phyloP scores from a whole-genome alignment of 2,888 invertebrate species.

The Cynaeus angustus region DNA sequence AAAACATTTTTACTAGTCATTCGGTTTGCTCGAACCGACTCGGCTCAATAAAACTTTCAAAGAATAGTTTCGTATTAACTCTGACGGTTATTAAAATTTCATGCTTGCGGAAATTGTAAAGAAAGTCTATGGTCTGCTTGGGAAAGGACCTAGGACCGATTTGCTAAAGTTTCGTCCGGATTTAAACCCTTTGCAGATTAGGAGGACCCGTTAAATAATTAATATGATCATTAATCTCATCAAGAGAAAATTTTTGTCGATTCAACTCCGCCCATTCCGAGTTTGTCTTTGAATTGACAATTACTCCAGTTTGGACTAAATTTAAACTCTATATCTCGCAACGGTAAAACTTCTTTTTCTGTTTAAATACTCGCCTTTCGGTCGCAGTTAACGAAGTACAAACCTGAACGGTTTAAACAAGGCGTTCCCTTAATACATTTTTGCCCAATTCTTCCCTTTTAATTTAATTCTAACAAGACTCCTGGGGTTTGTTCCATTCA shows the following conservation, averaged over 20 bases:
- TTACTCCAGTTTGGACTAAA: constrained; percentile 10
- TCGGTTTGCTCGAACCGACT: background rate
- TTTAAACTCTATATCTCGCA: constrained; percentile 17
- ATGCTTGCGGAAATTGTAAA: too few species aligned
- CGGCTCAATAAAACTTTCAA: background rate
- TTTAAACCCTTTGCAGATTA: background rate
- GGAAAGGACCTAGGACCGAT: too few species aligned
- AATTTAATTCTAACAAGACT: constrained; percentile 48
- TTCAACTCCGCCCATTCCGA: background rate
- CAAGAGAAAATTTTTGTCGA: background rate
- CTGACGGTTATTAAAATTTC: too few species aligned
- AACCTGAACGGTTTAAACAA: constrained; percentile 23
- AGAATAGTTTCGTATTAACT: constrained; percentile 5
- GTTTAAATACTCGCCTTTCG: constrained; percentile 30
- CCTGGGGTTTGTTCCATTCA: constrained; percentile 31
- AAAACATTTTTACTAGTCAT: constrained; percentile 11
- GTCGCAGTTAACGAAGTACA: constrained; percentile 36
- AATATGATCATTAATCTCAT: too few species aligned
- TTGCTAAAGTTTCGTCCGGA: background rate
- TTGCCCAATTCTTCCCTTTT: constrained; percentile 32
- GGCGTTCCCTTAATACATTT: constrained; percentile 34
- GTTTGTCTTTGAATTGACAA: constrained; percentile 10
- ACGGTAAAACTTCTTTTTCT: constrained; percentile 16
- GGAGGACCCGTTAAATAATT: background rate
- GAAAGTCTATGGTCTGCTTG: too few species aligned